phyloP scores from a whole-genome alignment of 2,797 vertebrate species.

The Sternotherus odoratus region DNA sequence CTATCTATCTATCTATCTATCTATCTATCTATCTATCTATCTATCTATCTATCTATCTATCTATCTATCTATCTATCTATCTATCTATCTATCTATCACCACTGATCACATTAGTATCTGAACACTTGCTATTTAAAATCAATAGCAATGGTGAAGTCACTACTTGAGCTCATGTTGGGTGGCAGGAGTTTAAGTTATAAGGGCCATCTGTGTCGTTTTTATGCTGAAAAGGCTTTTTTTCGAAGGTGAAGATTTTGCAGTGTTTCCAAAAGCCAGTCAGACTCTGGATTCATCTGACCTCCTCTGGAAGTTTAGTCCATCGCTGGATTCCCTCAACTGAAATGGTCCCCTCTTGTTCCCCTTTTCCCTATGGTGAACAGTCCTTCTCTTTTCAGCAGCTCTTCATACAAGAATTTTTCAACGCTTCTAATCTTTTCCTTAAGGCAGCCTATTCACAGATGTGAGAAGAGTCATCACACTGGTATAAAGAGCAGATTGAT shows the following conservation, averaged over 20 bases:
- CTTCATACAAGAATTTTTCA: not conserved
- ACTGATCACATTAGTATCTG: not conserved
- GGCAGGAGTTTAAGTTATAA: not conserved
- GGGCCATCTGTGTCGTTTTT: not conserved
- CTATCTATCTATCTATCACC: too few relatives aligned
- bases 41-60: too few relatives aligned
- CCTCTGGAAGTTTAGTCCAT: not conserved
- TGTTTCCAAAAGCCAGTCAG: not conserved
- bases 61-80: too few relatives aligned
- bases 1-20: too few relatives aligned
- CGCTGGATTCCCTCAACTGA: too few relatives aligned
- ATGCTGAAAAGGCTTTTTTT: not conserved
- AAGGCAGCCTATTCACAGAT: not conserved
- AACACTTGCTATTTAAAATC: not conserved
- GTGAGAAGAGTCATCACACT: not conserved
- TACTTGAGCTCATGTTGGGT: not conserved
- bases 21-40: too few relatives aligned
- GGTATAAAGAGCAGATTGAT: not conserved
- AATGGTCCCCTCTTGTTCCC: not conserved
- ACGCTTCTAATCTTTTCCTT: not conserved
- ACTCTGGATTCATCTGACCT: not conserved
- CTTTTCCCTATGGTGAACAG: not conserved
- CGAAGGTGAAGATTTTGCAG: not conserved
- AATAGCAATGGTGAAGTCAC: not conserved
- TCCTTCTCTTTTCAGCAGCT: not conserved